Conservation (phyloP, 2,797 vertebrate species). For the Crenichthys baileyi region DNA sequence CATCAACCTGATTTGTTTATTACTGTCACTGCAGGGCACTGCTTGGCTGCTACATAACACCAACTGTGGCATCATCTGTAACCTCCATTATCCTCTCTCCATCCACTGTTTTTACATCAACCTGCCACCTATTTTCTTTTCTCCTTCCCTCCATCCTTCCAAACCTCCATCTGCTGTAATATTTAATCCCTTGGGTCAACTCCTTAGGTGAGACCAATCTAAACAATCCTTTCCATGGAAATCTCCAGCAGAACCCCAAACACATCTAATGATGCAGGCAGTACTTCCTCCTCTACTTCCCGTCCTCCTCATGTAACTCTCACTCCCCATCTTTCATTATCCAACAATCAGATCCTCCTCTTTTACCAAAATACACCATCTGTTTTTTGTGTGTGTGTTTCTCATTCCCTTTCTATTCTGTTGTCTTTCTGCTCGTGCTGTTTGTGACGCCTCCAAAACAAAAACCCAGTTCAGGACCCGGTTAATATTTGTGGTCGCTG, state of each 20-base stretch:
- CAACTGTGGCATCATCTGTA: conserved; percentile 70
- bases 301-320: conserved; percentile 6
- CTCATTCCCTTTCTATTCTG: neutral
- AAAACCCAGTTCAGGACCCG: conserved; percentile 28
- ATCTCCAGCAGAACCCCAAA: conserved; percentile 47
- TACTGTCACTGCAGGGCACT: conserved; percentile 45
- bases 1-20: conserved; percentile 52
- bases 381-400: neutral
- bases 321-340: conserved; percentile 6
- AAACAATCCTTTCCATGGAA: conserved; percentile 60
- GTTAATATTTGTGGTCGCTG: conserved; percentile 59
- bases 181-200: conserved; percentile 25
- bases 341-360: conserved; percentile 4
- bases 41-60: conserved; percentile 57
- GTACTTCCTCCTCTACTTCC: neutral
- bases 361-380: conserved; percentile 36
- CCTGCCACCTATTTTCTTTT: neutral
- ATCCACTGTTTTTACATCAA: conserved; percentile 12
- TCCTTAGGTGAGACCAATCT: conserved; percentile 53
- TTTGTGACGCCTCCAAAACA: conserved; percentile 36
- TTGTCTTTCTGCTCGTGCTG: conserved; percentile 3
- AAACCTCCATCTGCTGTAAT: conserved; percentile 32
- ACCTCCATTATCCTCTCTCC: conserved; percentile 8
- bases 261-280: conserved; percentile 45
- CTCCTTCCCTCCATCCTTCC: conserved; percentile 18